A percentile compares a stretch with the other conserved stretches of the same genome.
phyloP scores from a whole-genome alignment of 2,113 vertebrate genomes.

The Pyxicephalus adspersus region DNA sequence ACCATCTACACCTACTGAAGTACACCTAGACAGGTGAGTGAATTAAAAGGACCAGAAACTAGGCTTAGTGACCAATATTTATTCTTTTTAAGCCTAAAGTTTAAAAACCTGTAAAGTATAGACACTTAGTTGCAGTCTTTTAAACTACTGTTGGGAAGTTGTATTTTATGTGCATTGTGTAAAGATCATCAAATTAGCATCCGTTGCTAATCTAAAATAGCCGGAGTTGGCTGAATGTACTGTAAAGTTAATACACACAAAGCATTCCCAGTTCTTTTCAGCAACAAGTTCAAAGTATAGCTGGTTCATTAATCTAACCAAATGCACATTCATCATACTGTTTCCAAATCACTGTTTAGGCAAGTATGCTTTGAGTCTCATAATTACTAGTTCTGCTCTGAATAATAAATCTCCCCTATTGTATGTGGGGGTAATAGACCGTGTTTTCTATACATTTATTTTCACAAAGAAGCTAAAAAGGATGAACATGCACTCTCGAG shows the following conservation, averaged over 20 bases:
- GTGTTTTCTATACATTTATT: constrained; percentile 1
- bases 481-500: not conserved
- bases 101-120: too few species aligned
- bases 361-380: constrained; percentile 14
- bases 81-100: too few species aligned
- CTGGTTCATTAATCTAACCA: constrained; percentile 31
- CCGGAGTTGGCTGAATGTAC: constrained; percentile 21
- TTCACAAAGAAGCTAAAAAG: constrained; percentile 11
- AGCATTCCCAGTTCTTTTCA: constrained; percentile 18
- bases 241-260: constrained; percentile 42
- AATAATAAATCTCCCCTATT: constrained; percentile 23
- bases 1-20: constrained; percentile 51
- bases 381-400: constrained; percentile 26
- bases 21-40: constrained; percentile 62
- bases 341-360: constrained; percentile 29
- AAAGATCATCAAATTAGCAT: not conserved
- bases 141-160: too few species aligned
- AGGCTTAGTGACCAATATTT: not conserved
- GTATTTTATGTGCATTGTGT: not conserved
- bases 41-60: not conserved
- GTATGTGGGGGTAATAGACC: not conserved
- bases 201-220: not conserved
- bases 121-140: too few species aligned
- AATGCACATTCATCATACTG: constrained; percentile 11
- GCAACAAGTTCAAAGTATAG: constrained; percentile 40